These are phyloP conservation scores for Pharmacophagus antenor DNA, from an alignment of 2,888 invertebrate genomes.

Conservation along the genomic window DNA sequence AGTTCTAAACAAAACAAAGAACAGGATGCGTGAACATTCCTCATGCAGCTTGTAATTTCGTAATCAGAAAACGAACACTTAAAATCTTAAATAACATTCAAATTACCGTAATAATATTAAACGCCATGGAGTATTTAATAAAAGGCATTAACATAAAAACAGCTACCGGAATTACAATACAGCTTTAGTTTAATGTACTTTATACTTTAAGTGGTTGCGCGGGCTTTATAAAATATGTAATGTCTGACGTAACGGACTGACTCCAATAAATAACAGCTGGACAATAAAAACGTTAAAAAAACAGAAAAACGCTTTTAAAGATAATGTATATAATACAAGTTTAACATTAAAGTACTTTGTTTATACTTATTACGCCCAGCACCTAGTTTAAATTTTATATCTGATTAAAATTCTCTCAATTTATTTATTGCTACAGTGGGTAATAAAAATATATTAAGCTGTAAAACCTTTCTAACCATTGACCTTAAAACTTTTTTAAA, in stretches of 20 bases:
- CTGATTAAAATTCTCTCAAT: neutral
- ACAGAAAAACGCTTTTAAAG: constrained; percentile 32
- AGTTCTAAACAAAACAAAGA: neutral
- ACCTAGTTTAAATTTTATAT: constrained; percentile 8
- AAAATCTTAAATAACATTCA: constrained; percentile 28
- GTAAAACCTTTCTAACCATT: neutral
- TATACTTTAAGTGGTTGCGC: constrained; percentile 25
- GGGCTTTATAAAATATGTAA: constrained; percentile 25
- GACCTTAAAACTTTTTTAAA: neutral
- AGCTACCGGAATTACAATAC: constrained; percentile 30
- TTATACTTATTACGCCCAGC: constrained; percentile 6
- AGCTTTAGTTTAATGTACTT: constrained; percentile 23
- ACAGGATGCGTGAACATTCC: neutral
- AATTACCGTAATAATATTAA: constrained; percentile 20
- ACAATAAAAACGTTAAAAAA: constrained; percentile 26
- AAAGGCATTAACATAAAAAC: constrained; percentile 30
- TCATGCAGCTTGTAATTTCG: neutral
- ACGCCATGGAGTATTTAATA: constrained; percentile 24
- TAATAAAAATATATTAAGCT: neutral
- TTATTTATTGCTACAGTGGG: neutral
- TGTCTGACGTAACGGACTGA: constrained; percentile 27
- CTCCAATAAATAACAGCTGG: constrained; percentile 27
- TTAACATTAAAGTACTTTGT: constrained; percentile 12
- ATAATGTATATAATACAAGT: constrained; percentile 14
- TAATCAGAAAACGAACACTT: constrained; percentile 13